Conservation (phyloP, 2,888 invertebrate genomes). For the Oligia strigilis region DNA sequence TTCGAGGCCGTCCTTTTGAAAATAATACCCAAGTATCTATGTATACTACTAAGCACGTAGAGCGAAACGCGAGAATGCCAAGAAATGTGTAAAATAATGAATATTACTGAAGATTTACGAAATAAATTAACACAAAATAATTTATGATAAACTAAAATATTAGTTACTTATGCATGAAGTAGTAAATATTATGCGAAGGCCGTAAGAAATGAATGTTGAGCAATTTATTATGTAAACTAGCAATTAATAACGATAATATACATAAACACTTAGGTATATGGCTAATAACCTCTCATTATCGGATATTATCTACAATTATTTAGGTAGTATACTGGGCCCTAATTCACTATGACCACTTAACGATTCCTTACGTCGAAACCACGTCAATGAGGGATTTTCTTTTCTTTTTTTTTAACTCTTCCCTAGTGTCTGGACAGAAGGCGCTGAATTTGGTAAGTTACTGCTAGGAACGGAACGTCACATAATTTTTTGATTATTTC, state of each 20-base stretch:
- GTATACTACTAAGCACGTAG: background rate
- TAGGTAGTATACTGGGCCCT: background rate
- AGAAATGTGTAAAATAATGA: background rate
- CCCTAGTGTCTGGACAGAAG: too few relatives aligned
- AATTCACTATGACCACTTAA: too few relatives aligned
- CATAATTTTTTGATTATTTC: too few relatives aligned
- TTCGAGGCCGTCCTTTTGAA: background rate
- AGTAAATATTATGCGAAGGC: conserved; percentile 47
- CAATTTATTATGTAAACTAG: conserved; percentile 42
- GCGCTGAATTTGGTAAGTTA: too few relatives aligned
- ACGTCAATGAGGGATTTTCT: too few relatives aligned
- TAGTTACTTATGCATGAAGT: conserved; percentile 8
- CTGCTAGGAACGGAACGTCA: too few relatives aligned
- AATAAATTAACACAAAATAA: conserved; percentile 16
- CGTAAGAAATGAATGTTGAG: conserved; percentile 34
- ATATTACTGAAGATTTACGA: background rate
- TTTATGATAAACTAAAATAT: conserved; percentile 16
- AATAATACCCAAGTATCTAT: conserved; percentile 26
- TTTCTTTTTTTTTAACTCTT: too few relatives aligned
- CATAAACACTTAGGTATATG: conserved; percentile 41
- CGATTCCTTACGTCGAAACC: too few relatives aligned
- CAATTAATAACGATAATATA: conserved; percentile 33
- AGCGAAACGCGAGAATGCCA: background rate
- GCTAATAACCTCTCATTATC: conserved; percentile 2
- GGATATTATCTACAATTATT: background rate